Conservation (phyloP, 2,888 invertebrate species). For the Hemaris fuciformis region DNA sequence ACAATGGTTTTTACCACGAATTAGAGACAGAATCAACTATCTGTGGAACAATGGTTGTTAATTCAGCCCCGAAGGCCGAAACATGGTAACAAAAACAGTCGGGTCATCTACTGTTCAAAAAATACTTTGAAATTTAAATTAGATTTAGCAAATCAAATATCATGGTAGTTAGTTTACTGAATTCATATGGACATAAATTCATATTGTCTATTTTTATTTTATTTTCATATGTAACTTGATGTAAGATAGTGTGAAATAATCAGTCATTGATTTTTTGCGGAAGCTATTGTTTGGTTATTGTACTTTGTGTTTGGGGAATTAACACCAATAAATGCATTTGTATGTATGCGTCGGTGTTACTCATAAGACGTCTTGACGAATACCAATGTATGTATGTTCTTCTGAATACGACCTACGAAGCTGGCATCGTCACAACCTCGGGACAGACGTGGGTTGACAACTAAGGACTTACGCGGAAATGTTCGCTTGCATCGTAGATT, state of each 20-base stretch:
- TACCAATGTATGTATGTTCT: conserved; percentile 62
- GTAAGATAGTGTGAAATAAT: neutral
- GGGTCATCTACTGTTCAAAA: conserved; percentile 10
- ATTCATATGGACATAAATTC: too few relatives aligned
- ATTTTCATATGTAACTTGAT: too few relatives aligned
- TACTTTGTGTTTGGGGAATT: conserved; percentile 40
- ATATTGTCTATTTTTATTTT: too few relatives aligned
- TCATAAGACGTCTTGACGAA: conserved; percentile 54
- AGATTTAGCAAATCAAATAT: neutral
- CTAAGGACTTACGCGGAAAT: conserved; percentile 74
- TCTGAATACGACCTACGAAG: conserved; percentile 45
- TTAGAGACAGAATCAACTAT: conserved; percentile 72
- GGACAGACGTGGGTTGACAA: conserved; percentile 67
- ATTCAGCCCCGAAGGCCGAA: conserved; percentile 70
- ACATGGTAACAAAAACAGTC: conserved; percentile 53
- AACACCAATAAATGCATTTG: conserved; percentile 28
- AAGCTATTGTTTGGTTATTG: conserved; percentile 13
- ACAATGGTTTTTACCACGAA: conserved; percentile 67
- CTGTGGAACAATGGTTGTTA: conserved; percentile 73
- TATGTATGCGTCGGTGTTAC: conserved; percentile 41
- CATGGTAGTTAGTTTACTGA: too few relatives aligned
- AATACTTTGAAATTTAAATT: conserved; percentile 20
- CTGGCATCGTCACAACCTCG: conserved; percentile 55
- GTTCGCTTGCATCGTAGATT: conserved; percentile 44
- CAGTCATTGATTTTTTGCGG: neutral